Evolutionary conservation across 2,113 vertebrate genomes (phyloP).

Genomic region (Coregonus clupeaformis): DNA sequence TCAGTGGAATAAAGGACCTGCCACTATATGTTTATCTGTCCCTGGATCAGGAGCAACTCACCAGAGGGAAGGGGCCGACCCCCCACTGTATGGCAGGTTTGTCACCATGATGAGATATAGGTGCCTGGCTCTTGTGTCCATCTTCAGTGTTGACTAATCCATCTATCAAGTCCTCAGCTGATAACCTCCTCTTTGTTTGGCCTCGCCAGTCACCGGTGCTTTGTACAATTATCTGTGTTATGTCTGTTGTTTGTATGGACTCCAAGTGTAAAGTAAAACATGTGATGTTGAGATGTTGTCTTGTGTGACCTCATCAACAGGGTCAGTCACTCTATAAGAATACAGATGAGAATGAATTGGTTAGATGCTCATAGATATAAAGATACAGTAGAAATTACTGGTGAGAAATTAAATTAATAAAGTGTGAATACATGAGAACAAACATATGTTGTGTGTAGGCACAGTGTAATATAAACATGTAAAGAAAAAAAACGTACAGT

Average conservation of each 20-base stretch:
- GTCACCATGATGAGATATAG: slow-evolving; percentile 51
- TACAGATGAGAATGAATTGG: too few relatives aligned
- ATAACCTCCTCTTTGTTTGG: slow-evolving; percentile 39
- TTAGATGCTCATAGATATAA: too few relatives aligned
- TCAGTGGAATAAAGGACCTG: slow-evolving; percentile 23
- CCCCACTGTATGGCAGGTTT: slow-evolving; percentile 37
- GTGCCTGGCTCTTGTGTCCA: slow-evolving; percentile 40
- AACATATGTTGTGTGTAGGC: too few relatives aligned
- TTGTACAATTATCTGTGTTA: slow-evolving; percentile 33
- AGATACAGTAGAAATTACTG: too few relatives aligned
- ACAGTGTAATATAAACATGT: too few relatives aligned
- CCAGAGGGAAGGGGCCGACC: slow-evolving; percentile 30
- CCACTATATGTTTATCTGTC: slow-evolving; percentile 40
- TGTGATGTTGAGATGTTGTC: slow-evolving; percentile 4
- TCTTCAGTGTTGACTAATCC: slow-evolving; percentile 51
- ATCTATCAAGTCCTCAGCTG: slow-evolving; percentile 38
- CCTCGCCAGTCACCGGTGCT: slow-evolving; percentile 27
- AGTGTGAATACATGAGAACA: too few relatives aligned
- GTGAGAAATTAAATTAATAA: too few relatives aligned
- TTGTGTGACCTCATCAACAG: slow-evolving; percentile 2
- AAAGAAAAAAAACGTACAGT: too few relatives aligned
- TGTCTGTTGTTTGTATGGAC: slow-evolving; percentile 12
- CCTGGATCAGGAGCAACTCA: slow-evolving; percentile 39
- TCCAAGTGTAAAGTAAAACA: slow-evolving; percentile 21
- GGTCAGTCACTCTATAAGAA: not conserved